Conservation (phyloP, 1,140 invertebrate species). For the Drosophila guanche region DNA sequence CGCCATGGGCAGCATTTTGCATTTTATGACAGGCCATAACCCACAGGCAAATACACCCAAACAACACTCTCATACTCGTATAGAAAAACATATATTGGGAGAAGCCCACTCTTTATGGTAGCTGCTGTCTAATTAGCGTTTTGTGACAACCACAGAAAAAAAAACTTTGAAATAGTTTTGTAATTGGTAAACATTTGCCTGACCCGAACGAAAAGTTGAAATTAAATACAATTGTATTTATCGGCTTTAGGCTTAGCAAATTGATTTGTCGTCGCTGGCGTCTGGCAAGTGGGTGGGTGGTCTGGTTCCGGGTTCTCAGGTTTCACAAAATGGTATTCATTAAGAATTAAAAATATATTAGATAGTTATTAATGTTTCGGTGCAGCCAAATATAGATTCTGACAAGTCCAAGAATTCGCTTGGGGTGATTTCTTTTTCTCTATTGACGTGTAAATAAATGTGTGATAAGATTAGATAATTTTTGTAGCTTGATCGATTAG, state of each 20-base stretch:
- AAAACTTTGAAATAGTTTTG: slow-evolving; percentile 68
- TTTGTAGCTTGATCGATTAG: too few species aligned
- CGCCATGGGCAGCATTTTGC: slow-evolving; percentile 58
- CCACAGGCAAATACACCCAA: slow-evolving; percentile 23
- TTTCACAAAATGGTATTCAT: too few species aligned
- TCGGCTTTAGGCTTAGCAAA: slow-evolving; percentile 50
- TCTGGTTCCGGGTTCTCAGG: slow-evolving; percentile 21
- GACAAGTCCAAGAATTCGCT: too few species aligned
- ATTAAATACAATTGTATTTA: slow-evolving; percentile 72
- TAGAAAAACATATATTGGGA: slow-evolving; percentile 9
- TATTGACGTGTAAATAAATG: too few species aligned
- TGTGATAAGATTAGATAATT: too few species aligned
- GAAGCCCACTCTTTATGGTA: slow-evolving; percentile 45
- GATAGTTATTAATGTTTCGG: too few species aligned
- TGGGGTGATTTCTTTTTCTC: neutral
- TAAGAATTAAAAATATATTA: too few species aligned
- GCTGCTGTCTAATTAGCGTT: slow-evolving; percentile 71
- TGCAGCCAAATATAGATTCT: too few species aligned
- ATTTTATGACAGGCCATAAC: slow-evolving; percentile 66
- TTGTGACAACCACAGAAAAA: slow-evolving; percentile 58
- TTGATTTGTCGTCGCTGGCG: slow-evolving; percentile 14
- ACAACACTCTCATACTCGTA: neutral
- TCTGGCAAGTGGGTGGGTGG: slow-evolving; percentile 19
- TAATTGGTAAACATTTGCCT: slow-evolving; percentile 67
- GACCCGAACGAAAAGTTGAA: slow-evolving; percentile 29